Conservation (phyloP, 1,140 invertebrate genomes). For the Probaryconus sp. region DNA sequence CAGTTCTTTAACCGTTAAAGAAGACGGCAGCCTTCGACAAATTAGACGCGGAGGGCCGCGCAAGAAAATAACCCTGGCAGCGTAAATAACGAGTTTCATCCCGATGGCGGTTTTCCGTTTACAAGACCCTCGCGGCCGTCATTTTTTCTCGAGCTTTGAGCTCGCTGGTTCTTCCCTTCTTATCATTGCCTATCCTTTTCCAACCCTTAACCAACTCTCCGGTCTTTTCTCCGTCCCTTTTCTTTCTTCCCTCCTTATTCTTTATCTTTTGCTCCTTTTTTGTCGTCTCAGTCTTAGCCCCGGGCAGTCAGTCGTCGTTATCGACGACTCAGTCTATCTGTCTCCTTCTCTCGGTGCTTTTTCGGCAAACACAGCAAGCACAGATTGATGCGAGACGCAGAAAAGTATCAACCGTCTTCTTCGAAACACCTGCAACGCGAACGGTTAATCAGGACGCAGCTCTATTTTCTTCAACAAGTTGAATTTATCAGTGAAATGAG, state of each 20-base stretch:
- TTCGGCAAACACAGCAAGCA: neutral
- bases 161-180: constrained; percentile 24
- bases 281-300: constrained; percentile 5
- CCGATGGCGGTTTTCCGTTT: constrained; percentile 61
- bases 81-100: constrained; percentile 63
- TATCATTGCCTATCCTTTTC: constrained; percentile 15
- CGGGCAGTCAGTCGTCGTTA: constrained; percentile 16
- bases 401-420: too few relatives aligned
- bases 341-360: too few relatives aligned
- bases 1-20: constrained; percentile 30
- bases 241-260: neutral
- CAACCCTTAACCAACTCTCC: neutral
- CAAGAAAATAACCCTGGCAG: constrained; percentile 46
- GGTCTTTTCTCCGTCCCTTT: neutral
- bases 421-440: too few relatives aligned
- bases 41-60: constrained; percentile 38
- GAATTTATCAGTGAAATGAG: too few relatives aligned
- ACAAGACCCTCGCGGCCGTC: constrained; percentile 41
- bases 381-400: too few relatives aligned
- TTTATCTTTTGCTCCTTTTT: constrained; percentile 4
- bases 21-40: constrained; percentile 38
- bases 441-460: too few relatives aligned
- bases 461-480: too few relatives aligned
- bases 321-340: constrained; percentile 11
- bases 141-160: constrained; percentile 31